Evolutionary conservation across 2,113 vertebrate species (phyloP).

Genomic region (Aptenodytes forsteri): DNA sequence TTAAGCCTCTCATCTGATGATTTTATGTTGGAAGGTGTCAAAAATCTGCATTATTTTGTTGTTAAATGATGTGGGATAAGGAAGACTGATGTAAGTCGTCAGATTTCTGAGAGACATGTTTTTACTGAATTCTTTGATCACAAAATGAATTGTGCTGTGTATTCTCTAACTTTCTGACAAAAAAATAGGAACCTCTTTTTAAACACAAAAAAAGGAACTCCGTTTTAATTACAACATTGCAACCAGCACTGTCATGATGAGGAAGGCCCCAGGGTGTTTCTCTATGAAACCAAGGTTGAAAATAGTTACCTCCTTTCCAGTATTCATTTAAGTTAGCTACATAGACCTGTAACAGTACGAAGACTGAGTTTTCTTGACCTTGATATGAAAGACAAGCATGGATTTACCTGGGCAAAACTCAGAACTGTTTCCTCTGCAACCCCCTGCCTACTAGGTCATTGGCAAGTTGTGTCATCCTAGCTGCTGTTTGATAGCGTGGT

Average conservation of each 20-base stretch:
- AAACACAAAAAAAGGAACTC: neutral
- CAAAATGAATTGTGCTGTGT: neutral
- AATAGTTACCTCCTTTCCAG: neutral
- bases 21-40: neutral
- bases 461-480: neutral
- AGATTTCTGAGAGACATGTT: neutral
- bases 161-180: neutral
- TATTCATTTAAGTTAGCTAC: neutral
- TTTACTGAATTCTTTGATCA: neutral
- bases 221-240: neutral
- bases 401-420: neutral
- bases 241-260: neutral
- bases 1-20: neutral
- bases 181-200: neutral
- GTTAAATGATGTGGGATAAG: neutral
- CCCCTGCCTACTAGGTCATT: neutral
- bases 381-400: neutral
- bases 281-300: neutral
- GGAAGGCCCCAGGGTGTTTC: neutral
- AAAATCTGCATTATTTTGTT: neutral
- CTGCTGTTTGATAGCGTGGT: neutral
- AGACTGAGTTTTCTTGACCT: neutral
- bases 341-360: neutral
- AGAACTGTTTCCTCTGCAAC: neutral
- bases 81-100: fast-evolving